phyloP scores from a whole-genome alignment of 1,140 invertebrate genomes.

The Rhopalosiphum padi region DNA sequence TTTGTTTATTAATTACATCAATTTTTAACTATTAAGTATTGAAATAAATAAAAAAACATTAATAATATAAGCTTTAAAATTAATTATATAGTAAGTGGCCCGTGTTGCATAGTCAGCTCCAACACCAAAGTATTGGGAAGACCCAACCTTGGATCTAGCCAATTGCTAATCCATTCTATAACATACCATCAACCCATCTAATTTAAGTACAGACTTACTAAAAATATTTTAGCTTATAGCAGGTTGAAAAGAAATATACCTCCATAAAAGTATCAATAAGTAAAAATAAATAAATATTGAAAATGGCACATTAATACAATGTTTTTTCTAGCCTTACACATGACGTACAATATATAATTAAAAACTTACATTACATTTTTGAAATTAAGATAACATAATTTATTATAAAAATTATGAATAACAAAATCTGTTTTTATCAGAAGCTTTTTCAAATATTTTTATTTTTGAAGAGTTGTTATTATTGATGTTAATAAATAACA shows the following conservation, averaged over 20 bases:
- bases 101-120: not conserved
- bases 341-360: not conserved
- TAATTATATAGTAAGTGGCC: not conserved
- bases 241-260: not conserved
- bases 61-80: not conserved
- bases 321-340: not conserved
- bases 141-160: not conserved
- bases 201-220: not conserved
- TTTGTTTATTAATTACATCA: not conserved
- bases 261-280: not conserved
- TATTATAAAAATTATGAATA: not conserved
- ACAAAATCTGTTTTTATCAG: no score
- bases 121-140: slow-evolving; percentile 21
- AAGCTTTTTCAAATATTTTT: not conserved
- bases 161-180: not conserved
- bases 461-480: not conserved
- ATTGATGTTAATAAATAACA: not conserved
- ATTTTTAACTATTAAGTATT: not conserved
- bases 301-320: not conserved
- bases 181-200: not conserved
- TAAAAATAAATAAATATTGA: not conserved
- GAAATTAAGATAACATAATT: not conserved
- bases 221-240: not conserved
- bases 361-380: not conserved
- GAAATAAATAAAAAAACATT: not conserved